Percentiles rank a stretch among this genome's conserved stretches.
These are phyloP conservation scores for Allolobophora icterica DNA, from an alignment of 2,888 invertebrate species.

Conservation along the genomic window DNA sequence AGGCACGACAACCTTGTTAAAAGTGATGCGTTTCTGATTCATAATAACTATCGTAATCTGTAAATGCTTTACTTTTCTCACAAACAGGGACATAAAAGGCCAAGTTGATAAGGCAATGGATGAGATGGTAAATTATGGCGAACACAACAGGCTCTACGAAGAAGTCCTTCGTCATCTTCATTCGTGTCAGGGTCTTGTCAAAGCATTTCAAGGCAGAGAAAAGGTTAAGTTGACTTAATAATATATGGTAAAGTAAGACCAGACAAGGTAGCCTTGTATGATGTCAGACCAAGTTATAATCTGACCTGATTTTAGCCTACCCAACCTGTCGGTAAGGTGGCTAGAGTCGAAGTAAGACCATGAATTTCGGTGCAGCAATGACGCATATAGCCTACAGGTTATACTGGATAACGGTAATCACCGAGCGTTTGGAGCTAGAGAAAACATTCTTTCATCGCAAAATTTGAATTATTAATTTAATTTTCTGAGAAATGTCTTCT, in stretches of 20 bases:
- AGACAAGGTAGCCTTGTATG: neutral
- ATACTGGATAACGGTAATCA: neutral
- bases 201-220: constrained; percentile 60
- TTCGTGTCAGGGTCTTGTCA: constrained; percentile 72
- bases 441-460: no score
- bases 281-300: neutral
- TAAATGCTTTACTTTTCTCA: neutral
- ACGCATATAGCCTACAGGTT: neutral
- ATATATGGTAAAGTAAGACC: neutral
- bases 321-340: neutral
- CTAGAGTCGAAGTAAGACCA: neutral
- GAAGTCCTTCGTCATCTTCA: constrained; percentile 11
- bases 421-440: neutral
- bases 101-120: constrained; percentile 87
- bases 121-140: neutral
- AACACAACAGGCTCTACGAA: neutral
- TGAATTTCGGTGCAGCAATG: neutral
- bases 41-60: neutral
- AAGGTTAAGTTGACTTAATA: constrained; percentile 28
- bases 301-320: neutral
- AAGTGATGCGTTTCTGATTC: no score
- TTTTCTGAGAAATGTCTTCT: neutral
- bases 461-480: neutral
- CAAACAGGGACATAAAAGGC: constrained; percentile 75
- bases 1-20: no score